These are phyloP conservation scores for Acanthosepion pharaonis DNA, from an alignment of 2,888 invertebrate species.

Conservation along the genomic window DNA sequence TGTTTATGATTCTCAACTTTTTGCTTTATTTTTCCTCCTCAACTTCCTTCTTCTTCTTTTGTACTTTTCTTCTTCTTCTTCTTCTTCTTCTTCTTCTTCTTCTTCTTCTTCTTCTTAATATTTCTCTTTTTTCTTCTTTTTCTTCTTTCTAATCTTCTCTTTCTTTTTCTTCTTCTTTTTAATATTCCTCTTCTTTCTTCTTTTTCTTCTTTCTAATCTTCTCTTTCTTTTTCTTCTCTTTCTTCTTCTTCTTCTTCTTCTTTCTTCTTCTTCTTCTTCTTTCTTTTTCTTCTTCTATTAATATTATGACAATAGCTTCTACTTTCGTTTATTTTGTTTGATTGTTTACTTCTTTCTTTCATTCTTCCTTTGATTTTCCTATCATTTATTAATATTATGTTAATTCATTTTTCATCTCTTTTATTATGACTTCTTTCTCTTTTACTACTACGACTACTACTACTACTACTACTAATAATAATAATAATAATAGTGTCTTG, in stretches of 20 bases:
- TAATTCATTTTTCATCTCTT: too few relatives aligned
- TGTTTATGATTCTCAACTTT: background rate
- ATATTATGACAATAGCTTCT: too few relatives aligned
- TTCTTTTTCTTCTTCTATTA: too few relatives aligned
- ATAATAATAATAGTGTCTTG: too few relatives aligned
- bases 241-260: background rate
- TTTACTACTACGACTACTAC: too few relatives aligned
- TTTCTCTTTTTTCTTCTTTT: fast-evolving
- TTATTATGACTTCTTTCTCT: too few relatives aligned
- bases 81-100: background rate
- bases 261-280: background rate
- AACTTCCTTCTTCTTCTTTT: background rate
- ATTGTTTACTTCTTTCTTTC: too few relatives aligned
- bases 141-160: background rate
- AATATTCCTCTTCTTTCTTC: too few relatives aligned
- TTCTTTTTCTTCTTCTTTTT: background rate
- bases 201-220: background rate
- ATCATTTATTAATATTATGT: too few relatives aligned
- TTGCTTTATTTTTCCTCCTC: background rate
- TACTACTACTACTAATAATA: too few relatives aligned
- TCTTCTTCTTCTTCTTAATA: background rate
- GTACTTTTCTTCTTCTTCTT: background rate
- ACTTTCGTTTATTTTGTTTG: too few relatives aligned
- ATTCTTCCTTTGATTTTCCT: too few relatives aligned
- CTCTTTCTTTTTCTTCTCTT: background rate